A percentile compares a stretch with the other conserved stretches of the same genome.
phyloP scores from a whole-genome alignment of 2,797 vertebrate genomes.

The Ciconia nigra region DNA sequence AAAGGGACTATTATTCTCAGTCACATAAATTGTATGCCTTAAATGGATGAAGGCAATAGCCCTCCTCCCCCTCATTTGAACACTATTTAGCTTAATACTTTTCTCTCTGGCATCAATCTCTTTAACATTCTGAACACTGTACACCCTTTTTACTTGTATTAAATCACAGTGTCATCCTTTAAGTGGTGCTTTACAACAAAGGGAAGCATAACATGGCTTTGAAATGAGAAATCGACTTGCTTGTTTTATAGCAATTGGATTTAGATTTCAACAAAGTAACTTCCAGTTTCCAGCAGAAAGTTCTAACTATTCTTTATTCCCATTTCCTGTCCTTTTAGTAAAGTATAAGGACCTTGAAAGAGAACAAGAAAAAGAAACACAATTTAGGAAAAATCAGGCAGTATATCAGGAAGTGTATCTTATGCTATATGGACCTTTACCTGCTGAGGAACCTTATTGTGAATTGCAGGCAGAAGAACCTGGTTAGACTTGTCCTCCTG shows the following conservation, averaged over 20 bases:
- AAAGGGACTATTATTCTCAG: background rate
- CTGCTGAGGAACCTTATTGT: constrained; percentile 76
- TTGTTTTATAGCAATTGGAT: background rate
- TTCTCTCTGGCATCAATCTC: background rate
- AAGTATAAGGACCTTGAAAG: background rate
- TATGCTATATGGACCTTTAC: constrained; percentile 61
- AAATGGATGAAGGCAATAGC: background rate
- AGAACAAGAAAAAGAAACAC: background rate
- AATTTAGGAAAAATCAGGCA: background rate
- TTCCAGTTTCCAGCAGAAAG: background rate
- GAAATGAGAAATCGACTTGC: background rate
- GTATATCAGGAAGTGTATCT: background rate
- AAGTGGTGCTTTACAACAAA: background rate
- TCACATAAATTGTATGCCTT: background rate
- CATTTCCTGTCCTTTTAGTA: background rate
- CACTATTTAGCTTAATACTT: background rate
- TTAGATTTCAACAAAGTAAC: background rate
- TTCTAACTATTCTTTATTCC: background rate
- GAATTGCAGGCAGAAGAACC: constrained; percentile 77
- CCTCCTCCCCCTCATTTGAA: background rate
- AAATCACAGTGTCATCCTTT: background rate
- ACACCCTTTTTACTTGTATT: background rate
- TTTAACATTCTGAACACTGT: background rate
- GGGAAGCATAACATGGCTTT: background rate
- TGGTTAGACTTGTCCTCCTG: constrained; percentile 73